These are phyloP conservation scores for Pedetes capensis DNA, from an alignment of 2,113 vertebrate genomes.

Conservation along the genomic window DNA sequence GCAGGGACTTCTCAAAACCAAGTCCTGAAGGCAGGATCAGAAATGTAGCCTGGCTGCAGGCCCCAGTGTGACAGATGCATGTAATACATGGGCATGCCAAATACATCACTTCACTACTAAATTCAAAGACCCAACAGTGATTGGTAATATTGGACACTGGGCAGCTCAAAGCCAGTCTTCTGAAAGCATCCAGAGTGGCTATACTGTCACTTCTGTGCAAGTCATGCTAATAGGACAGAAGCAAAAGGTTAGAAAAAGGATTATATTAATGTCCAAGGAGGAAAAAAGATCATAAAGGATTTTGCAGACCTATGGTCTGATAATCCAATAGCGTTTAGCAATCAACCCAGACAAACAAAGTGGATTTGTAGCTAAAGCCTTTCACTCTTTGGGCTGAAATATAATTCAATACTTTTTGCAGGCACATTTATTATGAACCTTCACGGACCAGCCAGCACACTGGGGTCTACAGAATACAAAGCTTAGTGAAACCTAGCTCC, in stretches of 20 bases:
- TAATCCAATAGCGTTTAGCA: not conserved
- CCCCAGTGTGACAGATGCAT: not conserved
- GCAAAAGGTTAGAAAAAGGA: not conserved
- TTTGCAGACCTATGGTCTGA: not conserved
- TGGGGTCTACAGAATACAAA: not conserved
- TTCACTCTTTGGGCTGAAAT: not conserved
- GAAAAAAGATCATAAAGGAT: not conserved
- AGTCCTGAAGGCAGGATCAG: constrained; percentile 16
- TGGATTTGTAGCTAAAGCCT: not conserved
- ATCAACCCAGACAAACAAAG: not conserved
- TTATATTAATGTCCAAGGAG: not conserved
- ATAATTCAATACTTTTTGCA: not conserved
- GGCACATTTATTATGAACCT: not conserved
- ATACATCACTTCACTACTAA: not conserved
- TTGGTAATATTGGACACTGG: not conserved
- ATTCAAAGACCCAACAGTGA: not conserved
- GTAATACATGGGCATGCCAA: not conserved
- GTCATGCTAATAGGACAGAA: not conserved
- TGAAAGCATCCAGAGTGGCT: not conserved
- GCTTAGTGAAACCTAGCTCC: too few relatives aligned
- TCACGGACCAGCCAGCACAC: accelerated
- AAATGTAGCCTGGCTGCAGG: not conserved
- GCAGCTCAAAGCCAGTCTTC: not conserved
- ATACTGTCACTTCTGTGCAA: not conserved
- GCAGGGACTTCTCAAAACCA: not conserved